phyloP scores from a whole-genome alignment of 2,797 vertebrate species.

The Oryzias sinensis region DNA sequence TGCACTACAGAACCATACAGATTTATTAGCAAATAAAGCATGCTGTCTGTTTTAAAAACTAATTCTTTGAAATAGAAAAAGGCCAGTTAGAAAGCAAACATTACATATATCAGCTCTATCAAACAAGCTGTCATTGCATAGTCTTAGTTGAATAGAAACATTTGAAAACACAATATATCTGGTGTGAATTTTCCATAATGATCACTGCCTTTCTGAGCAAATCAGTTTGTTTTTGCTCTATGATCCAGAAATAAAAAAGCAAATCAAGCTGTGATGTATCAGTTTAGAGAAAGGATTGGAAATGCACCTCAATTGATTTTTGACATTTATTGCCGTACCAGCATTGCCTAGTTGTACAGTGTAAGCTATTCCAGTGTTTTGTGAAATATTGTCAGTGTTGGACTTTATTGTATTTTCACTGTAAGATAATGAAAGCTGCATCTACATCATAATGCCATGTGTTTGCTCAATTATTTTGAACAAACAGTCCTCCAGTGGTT shows the following conservation, averaged over 20 bases:
- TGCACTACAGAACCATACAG: conserved; percentile 22
- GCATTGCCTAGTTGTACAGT: conserved; percentile 64
- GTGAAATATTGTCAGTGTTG: conserved; percentile 64
- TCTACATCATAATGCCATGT: not conserved
- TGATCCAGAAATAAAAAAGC: conserved; percentile 24
- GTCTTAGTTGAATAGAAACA: conserved; percentile 35
- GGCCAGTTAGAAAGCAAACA: conserved; percentile 28
- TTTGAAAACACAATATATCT: conserved; percentile 33
- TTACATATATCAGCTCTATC: conserved; percentile 46
- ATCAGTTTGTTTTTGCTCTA: conserved; percentile 24
- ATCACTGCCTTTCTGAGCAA: conserved; percentile 14
- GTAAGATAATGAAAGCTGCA: conserved; percentile 26
- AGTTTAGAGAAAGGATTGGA: conserved; percentile 52
- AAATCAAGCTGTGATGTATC: conserved; percentile 30
- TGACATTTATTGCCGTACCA: conserved; percentile 39
- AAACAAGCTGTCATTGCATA: conserved; percentile 46
- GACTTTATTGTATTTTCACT: conserved; percentile 35
- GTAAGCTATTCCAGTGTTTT: conserved; percentile 69
- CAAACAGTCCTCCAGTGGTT: conserved; percentile 46
- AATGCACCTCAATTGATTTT: conserved; percentile 39
- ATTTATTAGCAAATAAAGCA: conserved; percentile 27
- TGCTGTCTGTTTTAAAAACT: conserved; percentile 4
- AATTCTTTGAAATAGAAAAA: conserved; percentile 33
- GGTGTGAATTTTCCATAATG: conserved; percentile 44
- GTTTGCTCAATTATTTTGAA: not conserved